Evolutionary conservation across 2,888 invertebrate species (phyloP).

Genomic region (Agonopterix arenella): DNA sequence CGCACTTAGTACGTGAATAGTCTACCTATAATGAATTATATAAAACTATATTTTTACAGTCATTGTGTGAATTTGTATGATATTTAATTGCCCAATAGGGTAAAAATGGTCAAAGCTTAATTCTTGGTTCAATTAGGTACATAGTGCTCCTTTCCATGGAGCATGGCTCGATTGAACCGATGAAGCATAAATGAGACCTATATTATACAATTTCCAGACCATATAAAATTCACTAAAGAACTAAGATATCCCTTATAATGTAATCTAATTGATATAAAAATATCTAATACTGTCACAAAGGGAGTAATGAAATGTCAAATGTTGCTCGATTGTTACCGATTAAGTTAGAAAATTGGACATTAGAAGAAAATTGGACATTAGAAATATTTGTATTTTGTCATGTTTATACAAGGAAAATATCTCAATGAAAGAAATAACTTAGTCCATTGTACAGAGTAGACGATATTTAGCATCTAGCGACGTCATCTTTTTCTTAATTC

Average conservation of each 20-base stretch:
- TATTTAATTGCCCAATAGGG: slow-evolving; percentile 20
- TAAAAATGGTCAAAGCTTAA: slow-evolving; percentile 30
- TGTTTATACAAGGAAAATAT: slow-evolving; percentile 72
- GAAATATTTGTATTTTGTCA: slow-evolving; percentile 74
- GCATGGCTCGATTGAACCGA: too few relatives aligned
- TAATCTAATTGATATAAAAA: slow-evolving; percentile 32
- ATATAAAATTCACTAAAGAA: slow-evolving; percentile 28
- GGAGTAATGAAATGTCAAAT: slow-evolving; percentile 62
- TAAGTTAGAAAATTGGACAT: slow-evolving; percentile 61
- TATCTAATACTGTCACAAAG: slow-evolving; percentile 64
- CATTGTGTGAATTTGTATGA: slow-evolving; percentile 29
- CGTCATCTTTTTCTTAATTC: slow-evolving; percentile 59
- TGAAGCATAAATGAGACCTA: too few relatives aligned
- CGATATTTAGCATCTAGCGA: slow-evolving; percentile 64
- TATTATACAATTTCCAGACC: slow-evolving; percentile 31
- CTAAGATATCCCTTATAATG: slow-evolving; percentile 43
- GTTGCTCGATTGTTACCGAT: slow-evolving; percentile 71
- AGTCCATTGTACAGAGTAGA: slow-evolving; percentile 73
- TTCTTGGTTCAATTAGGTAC: slow-evolving; percentile 20
- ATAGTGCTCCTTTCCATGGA: slow-evolving; percentile 1
- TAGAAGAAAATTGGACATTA: slow-evolving; percentile 58
- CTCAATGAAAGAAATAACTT: slow-evolving; percentile 67
- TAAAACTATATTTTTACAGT: slow-evolving; percentile 57
- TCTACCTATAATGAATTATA: slow-evolving; percentile 25
- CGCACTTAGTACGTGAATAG: slow-evolving; percentile 56